These are phyloP conservation scores for Halcyon senegalensis DNA, from an alignment of 2,113 vertebrate species.

Conservation along the genomic window DNA sequence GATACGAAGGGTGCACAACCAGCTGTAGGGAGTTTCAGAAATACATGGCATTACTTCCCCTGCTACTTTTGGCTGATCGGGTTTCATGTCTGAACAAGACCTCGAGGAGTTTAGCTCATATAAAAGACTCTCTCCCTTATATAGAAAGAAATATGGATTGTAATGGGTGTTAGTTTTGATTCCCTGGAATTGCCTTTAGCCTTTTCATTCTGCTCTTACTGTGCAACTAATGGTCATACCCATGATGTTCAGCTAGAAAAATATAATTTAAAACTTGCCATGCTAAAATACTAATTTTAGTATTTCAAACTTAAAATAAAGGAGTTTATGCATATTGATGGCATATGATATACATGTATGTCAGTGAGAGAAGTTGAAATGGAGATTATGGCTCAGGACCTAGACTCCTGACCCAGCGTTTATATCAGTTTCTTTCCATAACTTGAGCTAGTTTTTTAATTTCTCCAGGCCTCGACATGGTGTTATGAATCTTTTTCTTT, in stretches of 20 bases:
- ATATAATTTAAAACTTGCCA: not conserved
- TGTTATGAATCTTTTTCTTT: not conserved
- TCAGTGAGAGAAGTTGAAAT: not conserved
- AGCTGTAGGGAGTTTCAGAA: slow-evolving; percentile 49
- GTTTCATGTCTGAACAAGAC: slow-evolving; percentile 39
- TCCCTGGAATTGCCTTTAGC: slow-evolving; percentile 23
- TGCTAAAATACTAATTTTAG: not conserved
- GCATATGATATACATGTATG: not conserved
- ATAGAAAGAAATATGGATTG: not conserved
- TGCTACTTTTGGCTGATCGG: not conserved
- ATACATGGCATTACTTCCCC: not conserved
- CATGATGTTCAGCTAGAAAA: slow-evolving; percentile 6
- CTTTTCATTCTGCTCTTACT: slow-evolving; percentile 44
- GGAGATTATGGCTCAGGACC: not conserved
- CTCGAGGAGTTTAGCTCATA: slow-evolving; percentile 21
- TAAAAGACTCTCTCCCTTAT: not conserved
- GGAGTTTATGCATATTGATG: not conserved
- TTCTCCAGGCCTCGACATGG: not conserved
- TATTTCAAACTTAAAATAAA: not conserved
- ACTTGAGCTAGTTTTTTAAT: not conserved
- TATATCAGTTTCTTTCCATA: not conserved
- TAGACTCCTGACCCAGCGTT: not conserved
- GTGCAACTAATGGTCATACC: slow-evolving; percentile 24
- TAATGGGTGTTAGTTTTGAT: slow-evolving; percentile 19
- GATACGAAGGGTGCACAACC: not conserved